These are phyloP conservation scores for Aselliscus stoliczkanus DNA, from an alignment of 2,797 vertebrate genomes.

Conservation along the genomic window DNA sequence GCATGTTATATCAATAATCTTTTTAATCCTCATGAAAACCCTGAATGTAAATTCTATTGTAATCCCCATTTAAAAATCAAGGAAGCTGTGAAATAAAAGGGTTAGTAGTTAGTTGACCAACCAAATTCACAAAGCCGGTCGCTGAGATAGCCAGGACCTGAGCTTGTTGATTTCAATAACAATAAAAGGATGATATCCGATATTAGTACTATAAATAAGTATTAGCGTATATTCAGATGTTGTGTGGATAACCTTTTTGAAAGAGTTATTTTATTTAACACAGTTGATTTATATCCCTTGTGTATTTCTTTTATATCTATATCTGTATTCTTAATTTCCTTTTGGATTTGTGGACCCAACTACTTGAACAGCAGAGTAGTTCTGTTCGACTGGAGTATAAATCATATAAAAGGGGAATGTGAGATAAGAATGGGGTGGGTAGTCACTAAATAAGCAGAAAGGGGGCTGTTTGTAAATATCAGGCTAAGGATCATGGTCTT, in stretches of 20 bases:
- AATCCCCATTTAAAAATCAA: neutral
- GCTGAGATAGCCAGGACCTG: neutral
- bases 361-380: neutral
- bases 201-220: neutral
- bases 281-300: neutral
- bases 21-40: neutral
- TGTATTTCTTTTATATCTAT: neutral
- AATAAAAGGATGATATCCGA: neutral
- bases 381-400: neutral
- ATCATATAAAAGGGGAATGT: neutral
- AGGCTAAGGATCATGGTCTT: neutral
- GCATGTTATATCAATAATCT: neutral
- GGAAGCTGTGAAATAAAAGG: neutral
- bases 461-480: neutral
- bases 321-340: neutral
- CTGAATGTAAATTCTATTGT: neutral
- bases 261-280: neutral
- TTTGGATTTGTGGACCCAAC: neutral
- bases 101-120: neutral
- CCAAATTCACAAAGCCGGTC: neutral
- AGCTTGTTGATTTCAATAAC: neutral
- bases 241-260: neutral
- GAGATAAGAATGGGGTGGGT: neutral
- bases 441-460: neutral
- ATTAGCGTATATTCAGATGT: neutral